Evolutionary conservation across 2,113 vertebrate species (phyloP).

Genomic region (Acrocephalus kingi): DNA sequence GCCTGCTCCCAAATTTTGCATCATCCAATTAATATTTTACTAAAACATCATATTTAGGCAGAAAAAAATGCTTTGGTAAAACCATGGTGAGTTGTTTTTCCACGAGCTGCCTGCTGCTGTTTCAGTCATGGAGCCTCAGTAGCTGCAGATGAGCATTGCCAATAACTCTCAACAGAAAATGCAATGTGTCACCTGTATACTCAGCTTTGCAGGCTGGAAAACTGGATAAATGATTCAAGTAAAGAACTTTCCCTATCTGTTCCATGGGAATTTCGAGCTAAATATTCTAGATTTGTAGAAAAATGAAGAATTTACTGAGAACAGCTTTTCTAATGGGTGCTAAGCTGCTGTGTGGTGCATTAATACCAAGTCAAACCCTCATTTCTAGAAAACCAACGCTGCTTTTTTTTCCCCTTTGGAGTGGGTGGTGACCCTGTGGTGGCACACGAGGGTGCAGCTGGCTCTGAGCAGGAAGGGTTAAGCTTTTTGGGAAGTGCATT

Average conservation of each 20-base stretch:
- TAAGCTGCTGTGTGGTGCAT: rapidly evolving
- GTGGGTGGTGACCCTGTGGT: background rate
- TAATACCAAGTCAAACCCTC: background rate
- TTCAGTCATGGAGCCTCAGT: background rate
- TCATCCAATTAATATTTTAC: background rate
- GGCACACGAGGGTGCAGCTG: background rate
- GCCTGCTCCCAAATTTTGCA: background rate
- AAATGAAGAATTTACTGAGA: background rate
- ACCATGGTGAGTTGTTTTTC: background rate
- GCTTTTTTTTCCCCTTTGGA: background rate
- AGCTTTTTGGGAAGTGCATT: slow-evolving; percentile 28
- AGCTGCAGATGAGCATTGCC: background rate
- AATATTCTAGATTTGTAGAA: background rate
- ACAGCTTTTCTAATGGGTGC: rapidly evolving
- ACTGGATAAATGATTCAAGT: background rate
- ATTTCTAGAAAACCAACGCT: background rate
- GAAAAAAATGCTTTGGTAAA: background rate
- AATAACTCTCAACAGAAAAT: background rate
- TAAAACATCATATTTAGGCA: background rate
- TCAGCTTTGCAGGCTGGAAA: background rate
- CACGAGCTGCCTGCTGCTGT: background rate
- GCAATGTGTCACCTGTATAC: background rate
- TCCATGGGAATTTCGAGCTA: background rate
- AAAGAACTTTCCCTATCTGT: background rate
- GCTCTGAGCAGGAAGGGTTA: slow-evolving; percentile 46